Base-by-base conservation (phyloP, 2,797 vertebrate species). In the Knipowitschia caucasica region DNA sequence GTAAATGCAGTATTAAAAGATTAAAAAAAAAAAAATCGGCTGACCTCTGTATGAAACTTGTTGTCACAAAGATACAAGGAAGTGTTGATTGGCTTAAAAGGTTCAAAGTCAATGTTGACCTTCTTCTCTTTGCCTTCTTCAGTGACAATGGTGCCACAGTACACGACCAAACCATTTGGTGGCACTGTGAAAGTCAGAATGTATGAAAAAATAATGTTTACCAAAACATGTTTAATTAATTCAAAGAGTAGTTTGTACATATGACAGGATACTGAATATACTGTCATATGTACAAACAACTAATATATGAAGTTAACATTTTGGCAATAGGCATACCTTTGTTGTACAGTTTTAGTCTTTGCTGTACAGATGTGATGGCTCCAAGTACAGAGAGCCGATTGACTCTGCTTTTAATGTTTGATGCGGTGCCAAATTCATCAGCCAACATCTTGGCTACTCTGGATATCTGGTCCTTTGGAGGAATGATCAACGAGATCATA, bases 91-190 rank as follows among this genome's bases (percentile, higher is more conserved):
- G 97, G 96, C 91, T 98, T 99, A 87, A 99, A 99, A 86, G 97
- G 97, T 87, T 99, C 97, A 89, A 99, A 99, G 86, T 99, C 97
- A 46, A 99, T 99, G 87, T 99, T 99, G 75, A 99, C 96, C 91
- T 99, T 99, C 89, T 99, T 99, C 87, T 98, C 96, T 82, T 99
- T 99, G 84, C 97, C 97, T 91, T 99, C 97, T 78, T 99, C 96
- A 68, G 97, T 99, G 82, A 99, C 95, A 82, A 99, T 99, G 88
- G 97, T 99, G 84, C 97, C 97, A 91, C 97, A 99, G 88, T 99
- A 99, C 84, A 99, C 97, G 80, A 99, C 97, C 85, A 99, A 91
- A 75, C 97, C 97, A 89, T 99, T 99, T 70, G 95, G 97, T 86
- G 97, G 97, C 91, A 99, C 97, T 99, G 82, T 3, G 0, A 18